phyloP scores from a whole-genome alignment of 2,888 invertebrate genomes.

The Amphipoea oculea region DNA sequence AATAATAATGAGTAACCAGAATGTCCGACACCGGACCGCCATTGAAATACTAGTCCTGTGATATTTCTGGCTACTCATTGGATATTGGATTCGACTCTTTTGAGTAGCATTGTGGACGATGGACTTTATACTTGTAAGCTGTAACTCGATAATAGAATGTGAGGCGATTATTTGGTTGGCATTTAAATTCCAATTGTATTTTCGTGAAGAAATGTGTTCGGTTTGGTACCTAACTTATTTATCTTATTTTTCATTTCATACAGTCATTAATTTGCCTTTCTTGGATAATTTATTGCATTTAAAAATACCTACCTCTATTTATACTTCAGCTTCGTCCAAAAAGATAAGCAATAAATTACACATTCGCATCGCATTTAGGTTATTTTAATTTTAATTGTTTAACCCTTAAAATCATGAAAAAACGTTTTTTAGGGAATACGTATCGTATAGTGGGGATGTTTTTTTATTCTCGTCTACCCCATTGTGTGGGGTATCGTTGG shows the following conservation, averaged over 20 bases:
- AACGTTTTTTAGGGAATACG: no score
- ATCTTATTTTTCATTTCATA: not conserved
- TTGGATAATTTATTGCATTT: not conserved
- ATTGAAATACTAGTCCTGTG: not conserved
- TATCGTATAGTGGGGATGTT: no score
- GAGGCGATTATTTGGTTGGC: constrained; percentile 6
- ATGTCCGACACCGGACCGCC: not conserved
- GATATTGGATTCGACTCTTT: not conserved
- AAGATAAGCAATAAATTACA: not conserved
- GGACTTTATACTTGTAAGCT: not conserved
- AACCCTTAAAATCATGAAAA: not conserved
- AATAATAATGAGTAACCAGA: not conserved
- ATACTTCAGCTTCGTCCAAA: not conserved
- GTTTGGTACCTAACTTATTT: not conserved
- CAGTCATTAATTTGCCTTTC: not conserved
- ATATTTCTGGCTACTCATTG: not conserved
- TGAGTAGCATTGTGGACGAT: not conserved
- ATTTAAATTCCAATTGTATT: constrained; percentile 25
- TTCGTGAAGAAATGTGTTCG: constrained; percentile 11
- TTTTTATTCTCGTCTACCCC: no score
- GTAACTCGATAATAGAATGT: constrained; percentile 2
- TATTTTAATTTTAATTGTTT: not conserved
- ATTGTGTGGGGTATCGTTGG: no score
- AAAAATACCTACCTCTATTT: not conserved
- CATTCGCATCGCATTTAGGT: no score